Evolutionary conservation across 2,797 vertebrate species (phyloP).

Genomic region (Tinamus major): DNA sequence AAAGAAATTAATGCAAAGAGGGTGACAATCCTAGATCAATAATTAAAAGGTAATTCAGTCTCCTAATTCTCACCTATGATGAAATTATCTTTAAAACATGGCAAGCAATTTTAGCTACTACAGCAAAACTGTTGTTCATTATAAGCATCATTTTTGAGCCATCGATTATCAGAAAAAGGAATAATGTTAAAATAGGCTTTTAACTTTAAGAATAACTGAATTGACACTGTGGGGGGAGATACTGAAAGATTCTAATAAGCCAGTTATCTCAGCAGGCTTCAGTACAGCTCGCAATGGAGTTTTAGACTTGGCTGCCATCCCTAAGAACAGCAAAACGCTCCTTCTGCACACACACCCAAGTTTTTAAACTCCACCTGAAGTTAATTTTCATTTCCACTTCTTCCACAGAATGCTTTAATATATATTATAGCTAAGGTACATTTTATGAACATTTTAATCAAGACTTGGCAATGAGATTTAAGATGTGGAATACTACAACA

Average conservation of each 20-base stretch:
- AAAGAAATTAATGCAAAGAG: background rate
- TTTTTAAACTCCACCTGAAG: background rate
- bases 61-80: background rate
- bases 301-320: background rate
- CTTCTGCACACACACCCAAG: background rate
- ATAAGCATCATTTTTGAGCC: background rate
- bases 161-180: background rate
- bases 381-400: background rate
- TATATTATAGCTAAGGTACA: background rate
- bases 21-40: background rate
- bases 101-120: background rate
- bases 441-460: background rate
- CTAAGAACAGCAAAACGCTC: background rate
- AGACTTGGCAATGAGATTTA: background rate
- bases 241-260: background rate
- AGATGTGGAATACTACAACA: slow-evolving; percentile 14
- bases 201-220: background rate
- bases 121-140: background rate
- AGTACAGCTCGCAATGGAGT: background rate
- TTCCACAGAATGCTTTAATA: background rate
- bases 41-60: background rate
- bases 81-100: background rate
- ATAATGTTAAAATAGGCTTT: background rate
- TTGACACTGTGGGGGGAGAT: background rate
- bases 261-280: background rate